Evolutionary conservation across 2,888 invertebrate species (phyloP), one percentile per base, ranked within the genome.

Genomic region (Spodoptera littoralis): DNA sequence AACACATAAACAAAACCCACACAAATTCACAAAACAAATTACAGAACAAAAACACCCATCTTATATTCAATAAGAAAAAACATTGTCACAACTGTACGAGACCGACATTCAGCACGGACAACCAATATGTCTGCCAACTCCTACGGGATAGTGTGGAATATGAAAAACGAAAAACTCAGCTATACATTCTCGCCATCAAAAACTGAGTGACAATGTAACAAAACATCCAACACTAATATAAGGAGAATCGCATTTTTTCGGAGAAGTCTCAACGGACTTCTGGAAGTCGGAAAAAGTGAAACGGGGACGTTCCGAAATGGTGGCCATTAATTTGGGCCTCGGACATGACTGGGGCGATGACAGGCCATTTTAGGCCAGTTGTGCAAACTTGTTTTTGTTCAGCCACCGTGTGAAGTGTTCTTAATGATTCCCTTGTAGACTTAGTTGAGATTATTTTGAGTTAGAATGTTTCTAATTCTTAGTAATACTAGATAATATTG

Each of bases 321-420:
- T 59, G 47, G 62, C 74, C 83, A 83, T 83, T 81, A 77, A 80
- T 83, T 80, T 80, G 62, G 13, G 55, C 65, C 63, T 59, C 43
- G 61, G 73, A 76, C 76, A 77, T 66, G 73, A 65, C 74, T 77
- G 79, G 78, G 56, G 61, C 67, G 79, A 53, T 71, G 83, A 78
- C 83, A 81, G 82, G 73, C 71, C 77, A 79, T 84, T 81, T 80
- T 60, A 54, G 56, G 36, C 48, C 73, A 52, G 59, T 55, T 66
- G 64, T 60, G 47, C 46, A 41, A 54, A 46, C 13, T 42, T 53
- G 30, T 53, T 67, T 65, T 68, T 67, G 46, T 41, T 48, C 41
- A n/a, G 41, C 11, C 9, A 41, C 1, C 13, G 42, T 57, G 11
- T 27, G 27, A 27, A 27, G 42, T 27, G 47, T 24, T 2, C 1